A percentile compares a stretch with the other conserved stretches of the same genome.
Conservation (phyloP, 2,113 vertebrate genomes). For the Bagarius yarrelli region DNA sequence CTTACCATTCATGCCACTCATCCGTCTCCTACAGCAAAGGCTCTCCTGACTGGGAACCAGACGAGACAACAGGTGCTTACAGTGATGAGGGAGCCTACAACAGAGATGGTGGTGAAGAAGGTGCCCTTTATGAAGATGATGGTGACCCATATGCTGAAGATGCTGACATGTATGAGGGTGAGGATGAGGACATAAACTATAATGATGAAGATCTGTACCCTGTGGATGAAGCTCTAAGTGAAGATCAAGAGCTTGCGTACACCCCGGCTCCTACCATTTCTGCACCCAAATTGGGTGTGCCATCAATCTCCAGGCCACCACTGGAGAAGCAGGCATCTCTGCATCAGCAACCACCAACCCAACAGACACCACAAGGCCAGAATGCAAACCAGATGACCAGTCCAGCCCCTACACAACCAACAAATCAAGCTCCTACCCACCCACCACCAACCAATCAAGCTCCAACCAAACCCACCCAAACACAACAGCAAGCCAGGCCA, state of each 20-base stretch:
- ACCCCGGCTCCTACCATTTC: conserved; percentile 70
- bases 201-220: conserved; percentile 73
- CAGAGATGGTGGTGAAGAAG: conserved; percentile 83
- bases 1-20: conserved; percentile 97
- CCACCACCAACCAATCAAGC: conserved; percentile 54
- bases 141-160: conserved; percentile 71
- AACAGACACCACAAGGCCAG: neutral
- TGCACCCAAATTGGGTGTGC: conserved; percentile 46
- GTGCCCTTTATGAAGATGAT: conserved; percentile 74
- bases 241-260: conserved; percentile 70
- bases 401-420: conserved; percentile 46
- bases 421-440: conserved; percentile 56
- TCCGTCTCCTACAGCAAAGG: conserved; percentile 93
- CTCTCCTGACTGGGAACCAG: conserved; percentile 87
- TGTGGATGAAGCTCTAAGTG: conserved; percentile 67
- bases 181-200: conserved; percentile 63
- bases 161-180: conserved; percentile 69
- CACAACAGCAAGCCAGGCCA: conserved; percentile 55
- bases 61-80: conserved; percentile 80
- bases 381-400: conserved; percentile 52
- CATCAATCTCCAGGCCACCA: conserved; percentile 65
- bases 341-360: conserved; percentile 62
- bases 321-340: conserved; percentile 74
- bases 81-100: conserved; percentile 83
- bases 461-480: conserved; percentile 41